Conservation (phyloP, 2,113 vertebrate genomes). For the Hippocampus guttulatus region DNA sequence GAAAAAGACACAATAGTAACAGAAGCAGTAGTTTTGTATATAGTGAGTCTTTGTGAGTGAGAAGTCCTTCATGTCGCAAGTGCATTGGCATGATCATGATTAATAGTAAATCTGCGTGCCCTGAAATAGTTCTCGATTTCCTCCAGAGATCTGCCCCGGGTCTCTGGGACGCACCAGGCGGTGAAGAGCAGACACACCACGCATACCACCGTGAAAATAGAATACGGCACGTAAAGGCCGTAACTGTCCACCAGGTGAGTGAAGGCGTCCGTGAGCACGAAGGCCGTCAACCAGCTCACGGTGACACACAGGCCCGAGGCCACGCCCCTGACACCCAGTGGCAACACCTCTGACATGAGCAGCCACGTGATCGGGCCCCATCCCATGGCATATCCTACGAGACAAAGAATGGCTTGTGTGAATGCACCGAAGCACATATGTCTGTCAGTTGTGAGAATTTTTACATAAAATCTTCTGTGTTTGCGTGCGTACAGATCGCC, state of each 20-base stretch:
- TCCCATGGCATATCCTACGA: conserved; percentile 89
- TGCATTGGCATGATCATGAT: background rate
- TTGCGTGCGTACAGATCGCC: no score
- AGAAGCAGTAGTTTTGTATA: no score
- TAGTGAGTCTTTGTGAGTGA: no score
- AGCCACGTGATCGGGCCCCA: conserved; percentile 98
- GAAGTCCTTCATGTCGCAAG: background rate
- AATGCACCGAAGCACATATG: background rate
- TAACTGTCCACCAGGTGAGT: conserved; percentile 76
- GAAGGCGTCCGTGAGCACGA: conserved; percentile 82
- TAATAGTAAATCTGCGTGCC: conserved; percentile 57
- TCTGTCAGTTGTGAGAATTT: background rate
- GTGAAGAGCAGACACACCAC: conserved; percentile 82
- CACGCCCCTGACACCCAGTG: conserved; percentile 80
- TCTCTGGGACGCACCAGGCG: conserved; percentile 85
- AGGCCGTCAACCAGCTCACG: conserved; percentile 90
- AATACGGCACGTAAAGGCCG: conserved; percentile 82
- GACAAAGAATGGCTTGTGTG: conserved; percentile 4
- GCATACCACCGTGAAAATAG: conserved; percentile 79
- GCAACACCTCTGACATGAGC: conserved; percentile 93
- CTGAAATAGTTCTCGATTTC: conserved; percentile 91
- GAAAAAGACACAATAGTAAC: no score
- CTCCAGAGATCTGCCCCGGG: conserved; percentile 84
- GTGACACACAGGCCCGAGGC: conserved; percentile 88
- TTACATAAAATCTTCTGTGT: no score